Evolutionary conservation across 1,140 invertebrate species (phyloP), one percentile per base, ranked within the genome.

Genomic region (Magallana gigas): DNA sequence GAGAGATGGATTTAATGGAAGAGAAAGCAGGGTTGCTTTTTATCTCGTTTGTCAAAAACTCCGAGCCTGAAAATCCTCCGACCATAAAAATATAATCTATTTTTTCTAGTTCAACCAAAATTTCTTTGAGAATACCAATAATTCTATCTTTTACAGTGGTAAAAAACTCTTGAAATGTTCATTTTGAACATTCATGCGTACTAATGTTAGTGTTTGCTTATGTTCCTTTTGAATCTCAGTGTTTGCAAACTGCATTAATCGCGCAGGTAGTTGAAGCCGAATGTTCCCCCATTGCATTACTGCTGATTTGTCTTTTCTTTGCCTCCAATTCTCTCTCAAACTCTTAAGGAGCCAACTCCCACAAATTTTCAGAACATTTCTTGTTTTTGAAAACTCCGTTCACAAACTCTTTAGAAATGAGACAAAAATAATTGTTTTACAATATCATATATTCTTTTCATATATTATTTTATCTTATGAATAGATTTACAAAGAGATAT

Each of bases 141-240:
- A 84, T 84, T 62, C 23, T 12, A 23, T 11, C 23, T 18, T 58
- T 84, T 1, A 8, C 3, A 9, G n/a, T 16, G 0, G 16, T 18
- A 60, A 84, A 84, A 84, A 84, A 29, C 23, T 8, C 16, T 60
- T 84, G 23, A 84, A 84, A 9, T 84, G n/a, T 84, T n/a, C 18
- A 16, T 84, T 84, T 58, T 84, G 11, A 12, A 84, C 59, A 29
- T 84, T 62, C 23, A 84, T 8, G 23, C 60, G 83, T 11, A 8
- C 83, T 11, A 36, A 59, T 9, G 83, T 60, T 36, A 71, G 56
- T 8, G 59, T 56, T 9, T 71, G 12, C 60, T 62, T 62, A 12
- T 11, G 12, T 5, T 8, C 4, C 0, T 62, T n/a, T 12, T 48
- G 36, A 11, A 62, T 14, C 4, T n/a, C 8, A 36, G 16, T 84